Evolutionary conservation across 2,113 vertebrate species (phyloP).

Genomic region (Toxostoma redivivum): DNA sequence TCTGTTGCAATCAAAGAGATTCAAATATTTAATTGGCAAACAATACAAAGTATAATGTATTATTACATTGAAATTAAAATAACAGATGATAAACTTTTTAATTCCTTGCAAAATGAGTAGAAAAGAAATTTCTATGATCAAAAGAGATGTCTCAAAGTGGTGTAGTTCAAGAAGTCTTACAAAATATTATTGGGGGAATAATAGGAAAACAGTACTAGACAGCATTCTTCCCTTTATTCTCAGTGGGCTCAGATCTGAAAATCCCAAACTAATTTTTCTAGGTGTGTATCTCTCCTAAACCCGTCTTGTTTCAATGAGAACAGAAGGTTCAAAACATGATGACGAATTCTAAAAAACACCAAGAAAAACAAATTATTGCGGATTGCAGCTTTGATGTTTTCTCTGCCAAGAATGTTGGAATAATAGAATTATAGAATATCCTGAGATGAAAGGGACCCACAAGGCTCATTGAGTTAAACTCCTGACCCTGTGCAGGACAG

Average conservation of each 20-base stretch:
- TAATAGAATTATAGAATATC: background rate
- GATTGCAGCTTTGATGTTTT: background rate
- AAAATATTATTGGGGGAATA: background rate
- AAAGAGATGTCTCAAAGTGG: background rate
- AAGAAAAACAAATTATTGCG: background rate
- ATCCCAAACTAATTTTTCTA: background rate
- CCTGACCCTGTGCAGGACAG: background rate
- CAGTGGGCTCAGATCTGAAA: background rate
- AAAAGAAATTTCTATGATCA: background rate
- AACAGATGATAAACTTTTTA: background rate
- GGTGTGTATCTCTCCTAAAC: background rate
- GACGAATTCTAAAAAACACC: background rate
- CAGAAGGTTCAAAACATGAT: background rate
- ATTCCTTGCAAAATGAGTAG: background rate
- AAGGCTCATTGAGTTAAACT: background rate
- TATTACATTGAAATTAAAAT: background rate
- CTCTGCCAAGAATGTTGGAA: background rate
- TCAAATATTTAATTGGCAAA: background rate
- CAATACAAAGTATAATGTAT: background rate
- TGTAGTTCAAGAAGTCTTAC: background rate
- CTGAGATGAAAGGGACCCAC: background rate
- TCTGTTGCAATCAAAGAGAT: background rate
- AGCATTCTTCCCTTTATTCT: background rate
- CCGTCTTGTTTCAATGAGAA: background rate
- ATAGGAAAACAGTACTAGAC: background rate